Evolutionary conservation across 1,140 invertebrate genomes (phyloP).

Genomic region (Sesamia nonagrioides): DNA sequence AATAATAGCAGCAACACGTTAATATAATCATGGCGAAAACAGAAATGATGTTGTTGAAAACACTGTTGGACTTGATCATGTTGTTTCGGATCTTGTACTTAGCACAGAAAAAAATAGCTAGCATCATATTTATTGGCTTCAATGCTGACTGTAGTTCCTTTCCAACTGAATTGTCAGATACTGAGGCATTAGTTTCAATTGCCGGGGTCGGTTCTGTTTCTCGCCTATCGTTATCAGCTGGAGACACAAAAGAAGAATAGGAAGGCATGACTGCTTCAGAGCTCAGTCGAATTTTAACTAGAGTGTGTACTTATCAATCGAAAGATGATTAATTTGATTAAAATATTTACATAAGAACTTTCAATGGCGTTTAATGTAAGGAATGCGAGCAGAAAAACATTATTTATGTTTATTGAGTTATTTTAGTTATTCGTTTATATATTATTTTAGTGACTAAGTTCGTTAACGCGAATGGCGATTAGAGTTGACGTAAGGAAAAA

Average conservation of each 20-base stretch:
- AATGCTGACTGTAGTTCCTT: constrained; percentile 13
- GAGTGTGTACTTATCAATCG: too few relatives aligned
- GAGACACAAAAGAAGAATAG: neutral
- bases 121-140: constrained; percentile 13
- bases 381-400: too few relatives aligned
- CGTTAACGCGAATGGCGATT: too few relatives aligned
- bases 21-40: neutral
- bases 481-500: too few relatives aligned
- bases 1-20: neutral
- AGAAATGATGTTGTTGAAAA: neutral
- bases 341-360: too few relatives aligned
- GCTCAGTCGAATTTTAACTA: too few relatives aligned
- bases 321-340: too few relatives aligned
- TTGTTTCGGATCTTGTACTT: constrained; percentile 30
- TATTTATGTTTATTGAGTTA: too few relatives aligned
- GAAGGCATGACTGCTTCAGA: neutral
- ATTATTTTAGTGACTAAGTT: too few relatives aligned
- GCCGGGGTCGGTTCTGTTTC: neutral
- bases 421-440: too few relatives aligned
- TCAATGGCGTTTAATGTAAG: too few relatives aligned
- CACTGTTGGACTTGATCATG: neutral
- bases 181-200: neutral
- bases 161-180: neutral
- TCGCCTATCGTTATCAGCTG: too few relatives aligned
- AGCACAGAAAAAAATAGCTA: constrained; percentile 1